Percentiles rank a stretch among this genome's conserved stretches.
Conservation (phyloP, 2,888 invertebrate species). For the Choristoneura rosaceana region DNA sequence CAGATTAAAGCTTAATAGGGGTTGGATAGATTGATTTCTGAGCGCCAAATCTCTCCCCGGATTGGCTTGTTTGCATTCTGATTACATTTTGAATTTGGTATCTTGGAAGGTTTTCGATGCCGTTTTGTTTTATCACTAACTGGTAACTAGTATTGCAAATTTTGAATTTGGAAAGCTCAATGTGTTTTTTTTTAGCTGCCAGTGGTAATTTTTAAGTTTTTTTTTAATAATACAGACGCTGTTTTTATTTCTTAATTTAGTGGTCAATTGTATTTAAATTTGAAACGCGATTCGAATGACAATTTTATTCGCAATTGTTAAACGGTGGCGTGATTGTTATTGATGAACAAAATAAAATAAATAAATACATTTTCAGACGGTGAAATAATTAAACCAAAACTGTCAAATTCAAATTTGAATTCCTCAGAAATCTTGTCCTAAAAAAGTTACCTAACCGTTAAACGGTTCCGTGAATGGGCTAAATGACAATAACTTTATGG, state of each 20-base stretch:
- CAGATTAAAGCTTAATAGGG: slow-evolving; percentile 83
- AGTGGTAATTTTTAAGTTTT: background rate
- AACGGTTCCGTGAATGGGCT: slow-evolving; percentile 26
- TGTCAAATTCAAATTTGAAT: background rate
- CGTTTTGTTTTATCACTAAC: slow-evolving; percentile 11
- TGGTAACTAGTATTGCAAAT: background rate
- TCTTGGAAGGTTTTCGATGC: slow-evolving; percentile 23
- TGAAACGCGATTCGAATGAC: background rate
- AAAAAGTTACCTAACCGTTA: slow-evolving; percentile 4
- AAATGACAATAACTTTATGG: slow-evolving; percentile 40
- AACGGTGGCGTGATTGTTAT: too few species aligned
- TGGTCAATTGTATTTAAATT: slow-evolving; percentile 2
- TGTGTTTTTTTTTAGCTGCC: background rate
- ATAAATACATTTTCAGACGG: too few species aligned
- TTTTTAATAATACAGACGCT: background rate
- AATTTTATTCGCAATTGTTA: background rate
- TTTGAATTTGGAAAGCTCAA: background rate
- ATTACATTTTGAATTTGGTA: slow-evolving; percentile 42
- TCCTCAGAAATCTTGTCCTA: background rate
- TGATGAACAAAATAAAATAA: too few species aligned
- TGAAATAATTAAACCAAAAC: too few species aligned
- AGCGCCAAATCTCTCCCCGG: slow-evolving; percentile 71
- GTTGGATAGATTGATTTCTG: slow-evolving; percentile 82
- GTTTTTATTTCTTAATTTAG: background rate
- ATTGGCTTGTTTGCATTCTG: slow-evolving; percentile 48